Conservation (phyloP, 2,797 vertebrate genomes). For the Centropyge bicolor region DNA sequence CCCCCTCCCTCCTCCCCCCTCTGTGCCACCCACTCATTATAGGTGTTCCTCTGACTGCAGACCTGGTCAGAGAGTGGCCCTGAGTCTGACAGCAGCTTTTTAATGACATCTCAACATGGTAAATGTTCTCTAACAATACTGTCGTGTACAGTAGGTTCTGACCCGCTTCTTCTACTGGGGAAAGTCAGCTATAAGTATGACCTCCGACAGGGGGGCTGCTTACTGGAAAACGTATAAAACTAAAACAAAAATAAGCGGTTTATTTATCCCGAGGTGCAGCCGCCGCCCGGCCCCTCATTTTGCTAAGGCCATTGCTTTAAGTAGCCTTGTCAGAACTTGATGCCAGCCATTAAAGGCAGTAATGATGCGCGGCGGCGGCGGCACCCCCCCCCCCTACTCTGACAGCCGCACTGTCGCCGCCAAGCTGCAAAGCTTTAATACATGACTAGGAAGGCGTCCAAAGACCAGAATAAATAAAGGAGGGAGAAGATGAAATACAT, state of each 20-base stretch:
- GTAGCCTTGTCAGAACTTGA: constrained; percentile 78
- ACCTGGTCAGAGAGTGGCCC: constrained; percentile 76
- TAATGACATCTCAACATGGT: constrained; percentile 79
- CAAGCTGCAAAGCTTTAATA: constrained; percentile 79
- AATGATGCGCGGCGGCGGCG: constrained; percentile 62
- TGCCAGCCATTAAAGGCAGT: constrained; percentile 76
- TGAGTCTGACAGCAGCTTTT: constrained; percentile 75
- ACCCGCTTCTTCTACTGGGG: constrained; percentile 66
- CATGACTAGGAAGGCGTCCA: constrained; percentile 82
- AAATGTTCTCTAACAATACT: constrained; percentile 76
- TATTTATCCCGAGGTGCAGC: constrained; percentile 65
- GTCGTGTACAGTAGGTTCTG: constrained; percentile 69
- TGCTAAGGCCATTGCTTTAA: constrained; percentile 72
- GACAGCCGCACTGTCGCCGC: constrained; percentile 72
- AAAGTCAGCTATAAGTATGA: constrained; percentile 68
- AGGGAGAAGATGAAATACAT: constrained; percentile 78
- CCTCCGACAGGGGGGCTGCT: constrained; percentile 50
- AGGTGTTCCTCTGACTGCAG: constrained; percentile 61
- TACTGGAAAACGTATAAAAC: constrained; percentile 48
- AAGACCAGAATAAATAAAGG: constrained; percentile 83
- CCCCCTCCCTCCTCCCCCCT: constrained; percentile 5
- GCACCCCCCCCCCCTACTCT: constrained; percentile 44
- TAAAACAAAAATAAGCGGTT: constrained; percentile 67
- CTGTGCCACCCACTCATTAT: constrained; percentile 74
- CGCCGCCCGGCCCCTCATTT: constrained; percentile 64